Conservation (phyloP, 2,888 invertebrate species). For the Neoitamus cyanurus region DNA sequence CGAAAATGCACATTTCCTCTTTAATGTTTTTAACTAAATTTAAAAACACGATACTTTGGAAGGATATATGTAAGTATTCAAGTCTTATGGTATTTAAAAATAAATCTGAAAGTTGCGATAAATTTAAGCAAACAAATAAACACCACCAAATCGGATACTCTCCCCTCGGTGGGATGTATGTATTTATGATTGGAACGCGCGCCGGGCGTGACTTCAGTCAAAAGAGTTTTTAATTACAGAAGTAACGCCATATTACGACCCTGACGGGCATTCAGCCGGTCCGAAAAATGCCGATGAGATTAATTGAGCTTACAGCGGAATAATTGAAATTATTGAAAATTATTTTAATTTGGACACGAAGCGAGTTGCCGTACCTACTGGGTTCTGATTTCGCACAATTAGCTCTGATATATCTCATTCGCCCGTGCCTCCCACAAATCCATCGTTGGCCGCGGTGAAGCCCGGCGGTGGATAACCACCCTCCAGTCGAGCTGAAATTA, state of each 20-base stretch:
- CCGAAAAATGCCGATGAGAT: slow-evolving; percentile 16
- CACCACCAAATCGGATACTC: not conserved
- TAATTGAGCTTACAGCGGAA: slow-evolving; percentile 11
- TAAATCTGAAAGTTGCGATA: not conserved
- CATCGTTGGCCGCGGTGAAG: not conserved
- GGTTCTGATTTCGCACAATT: not conserved
- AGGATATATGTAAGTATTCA: not conserved
- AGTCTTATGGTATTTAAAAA: not conserved
- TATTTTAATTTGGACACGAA: slow-evolving; percentile 24
- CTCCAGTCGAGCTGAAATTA: not conserved
- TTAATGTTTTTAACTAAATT: not conserved
- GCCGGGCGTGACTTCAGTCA: not conserved
- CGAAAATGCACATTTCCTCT: not conserved
- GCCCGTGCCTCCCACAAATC: not conserved
- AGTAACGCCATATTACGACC: not conserved
- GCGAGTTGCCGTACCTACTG: not conserved
- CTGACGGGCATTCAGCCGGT: not conserved
- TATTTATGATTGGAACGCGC: not conserved
- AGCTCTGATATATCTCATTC: not conserved
- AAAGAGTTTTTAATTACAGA: slow-evolving; percentile 1
- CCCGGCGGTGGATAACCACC: not conserved
- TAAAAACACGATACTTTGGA: not conserved
- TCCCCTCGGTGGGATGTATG: not conserved
- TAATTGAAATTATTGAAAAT: slow-evolving; percentile 44
- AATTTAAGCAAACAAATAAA: not conserved